Conservation (phyloP, 1,140 invertebrate species). For the Cydia pomonella region DNA sequence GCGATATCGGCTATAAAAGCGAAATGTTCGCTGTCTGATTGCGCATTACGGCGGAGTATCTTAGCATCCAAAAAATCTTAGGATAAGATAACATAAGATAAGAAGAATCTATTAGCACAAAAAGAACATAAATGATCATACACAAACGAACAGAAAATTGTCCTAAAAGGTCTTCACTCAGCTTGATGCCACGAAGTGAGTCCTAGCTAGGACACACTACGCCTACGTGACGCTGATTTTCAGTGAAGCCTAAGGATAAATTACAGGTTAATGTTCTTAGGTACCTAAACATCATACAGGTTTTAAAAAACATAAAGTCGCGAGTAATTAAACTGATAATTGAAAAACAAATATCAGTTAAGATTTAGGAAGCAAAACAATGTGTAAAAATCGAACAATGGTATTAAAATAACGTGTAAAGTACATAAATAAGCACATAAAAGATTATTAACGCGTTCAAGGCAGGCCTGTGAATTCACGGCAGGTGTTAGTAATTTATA, state of each 20-base stretch:
- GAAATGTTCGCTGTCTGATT: conserved; percentile 74
- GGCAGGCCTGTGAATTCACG: background rate
- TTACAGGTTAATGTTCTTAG: background rate
- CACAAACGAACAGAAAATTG: too few species aligned
- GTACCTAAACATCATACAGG: background rate
- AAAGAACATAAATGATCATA: too few species aligned
- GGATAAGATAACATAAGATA: too few species aligned
- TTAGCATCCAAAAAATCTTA: conserved; percentile 2
- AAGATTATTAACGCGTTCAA: conserved; percentile 3
- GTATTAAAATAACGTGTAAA: background rate
- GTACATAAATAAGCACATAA: background rate
- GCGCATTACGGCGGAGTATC: conserved; percentile 46
- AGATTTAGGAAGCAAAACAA: background rate
- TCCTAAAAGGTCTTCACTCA: too few species aligned
- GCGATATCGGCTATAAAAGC: conserved; percentile 70
- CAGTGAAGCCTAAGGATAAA: background rate
- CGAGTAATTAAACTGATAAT: too few species aligned
- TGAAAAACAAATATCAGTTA: background rate
- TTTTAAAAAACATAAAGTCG: background rate
- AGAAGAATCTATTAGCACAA: too few species aligned
- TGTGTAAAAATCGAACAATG: background rate
- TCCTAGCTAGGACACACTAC: too few species aligned
- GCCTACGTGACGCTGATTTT: too few species aligned
- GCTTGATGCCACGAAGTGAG: too few species aligned
- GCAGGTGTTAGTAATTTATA: conserved; percentile 41